phyloP scores from a whole-genome alignment of 2,888 invertebrate genomes.

The Clostera curtula region DNA sequence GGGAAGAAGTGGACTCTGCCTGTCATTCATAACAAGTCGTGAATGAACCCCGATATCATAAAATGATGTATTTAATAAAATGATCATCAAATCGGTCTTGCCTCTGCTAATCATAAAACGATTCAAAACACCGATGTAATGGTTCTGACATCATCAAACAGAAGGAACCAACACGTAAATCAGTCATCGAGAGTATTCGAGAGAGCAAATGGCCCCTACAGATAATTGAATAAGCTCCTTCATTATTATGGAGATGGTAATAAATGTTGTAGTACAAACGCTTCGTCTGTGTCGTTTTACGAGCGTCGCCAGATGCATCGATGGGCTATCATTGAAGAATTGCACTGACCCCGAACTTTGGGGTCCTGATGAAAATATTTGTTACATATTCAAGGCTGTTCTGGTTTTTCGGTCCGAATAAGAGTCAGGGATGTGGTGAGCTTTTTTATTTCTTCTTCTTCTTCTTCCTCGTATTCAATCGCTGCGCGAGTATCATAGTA shows the following conservation, averaged over 20 bases:
- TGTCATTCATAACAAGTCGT: too few species aligned
- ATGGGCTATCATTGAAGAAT: constrained; percentile 30
- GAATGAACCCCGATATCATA: too few species aligned
- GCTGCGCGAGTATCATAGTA: too few species aligned
- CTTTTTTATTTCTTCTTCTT: neutral
- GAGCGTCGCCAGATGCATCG: constrained; percentile 62
- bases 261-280: constrained; percentile 57
- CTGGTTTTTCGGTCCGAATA: too few species aligned
- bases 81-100: too few species aligned
- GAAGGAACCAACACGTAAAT: constrained; percentile 39
- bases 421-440: too few species aligned
- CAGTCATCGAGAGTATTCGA: constrained; percentile 53
- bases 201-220: constrained; percentile 62
- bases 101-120: too few species aligned
- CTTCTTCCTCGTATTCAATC: too few species aligned
- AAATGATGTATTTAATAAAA: too few species aligned
- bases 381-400: constrained; percentile 7
- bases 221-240: constrained; percentile 70
- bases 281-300: constrained; percentile 60
- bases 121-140: constrained; percentile 7
- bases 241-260: constrained; percentile 58
- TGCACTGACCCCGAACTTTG: constrained; percentile 52
- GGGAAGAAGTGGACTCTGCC: too few species aligned
- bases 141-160: constrained; percentile 26
- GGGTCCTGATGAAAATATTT: constrained; percentile 18